These are phyloP conservation scores for Pygoscelis adeliae DNA, from an alignment of 2,113 vertebrate species.

Conservation along the genomic window DNA sequence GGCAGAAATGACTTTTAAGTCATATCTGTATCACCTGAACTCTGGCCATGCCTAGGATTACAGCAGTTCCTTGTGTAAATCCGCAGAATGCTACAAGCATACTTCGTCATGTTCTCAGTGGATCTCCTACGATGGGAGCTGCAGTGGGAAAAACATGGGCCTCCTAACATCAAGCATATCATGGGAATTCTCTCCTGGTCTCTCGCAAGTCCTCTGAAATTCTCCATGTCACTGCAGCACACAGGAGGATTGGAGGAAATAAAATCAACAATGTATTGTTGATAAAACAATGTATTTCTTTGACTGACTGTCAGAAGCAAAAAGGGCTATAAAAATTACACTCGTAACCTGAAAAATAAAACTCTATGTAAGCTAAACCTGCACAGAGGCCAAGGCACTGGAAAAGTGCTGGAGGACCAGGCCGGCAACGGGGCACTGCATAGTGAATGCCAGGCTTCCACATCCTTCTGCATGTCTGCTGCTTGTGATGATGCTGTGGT, in stretches of 20 bases:
- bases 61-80: not conserved
- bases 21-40: not conserved
- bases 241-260: not conserved
- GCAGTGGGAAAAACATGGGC: not conserved
- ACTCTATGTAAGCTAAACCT: not conserved
- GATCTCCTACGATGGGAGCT: not conserved
- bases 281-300: not conserved
- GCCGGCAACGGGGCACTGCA: not conserved
- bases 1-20: not conserved
- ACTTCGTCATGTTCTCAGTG: not conserved
- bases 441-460: not conserved
- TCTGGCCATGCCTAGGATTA: not conserved
- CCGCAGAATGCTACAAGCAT: not conserved
- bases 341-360: not conserved
- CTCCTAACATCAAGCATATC: not conserved
- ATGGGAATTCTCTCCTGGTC: not conserved
- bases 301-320: not conserved
- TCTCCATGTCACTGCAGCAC: not conserved
- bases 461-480: not conserved
- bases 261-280: too few species aligned
- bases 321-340: not conserved
- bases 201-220: not conserved
- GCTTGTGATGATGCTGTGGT: not conserved
- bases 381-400: not conserved
- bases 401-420: not conserved